These are phyloP conservation scores for Pachyrhynchus sulphureomaculatus DNA, from an alignment of 1,140 invertebrate genomes.

Conservation along the genomic window DNA sequence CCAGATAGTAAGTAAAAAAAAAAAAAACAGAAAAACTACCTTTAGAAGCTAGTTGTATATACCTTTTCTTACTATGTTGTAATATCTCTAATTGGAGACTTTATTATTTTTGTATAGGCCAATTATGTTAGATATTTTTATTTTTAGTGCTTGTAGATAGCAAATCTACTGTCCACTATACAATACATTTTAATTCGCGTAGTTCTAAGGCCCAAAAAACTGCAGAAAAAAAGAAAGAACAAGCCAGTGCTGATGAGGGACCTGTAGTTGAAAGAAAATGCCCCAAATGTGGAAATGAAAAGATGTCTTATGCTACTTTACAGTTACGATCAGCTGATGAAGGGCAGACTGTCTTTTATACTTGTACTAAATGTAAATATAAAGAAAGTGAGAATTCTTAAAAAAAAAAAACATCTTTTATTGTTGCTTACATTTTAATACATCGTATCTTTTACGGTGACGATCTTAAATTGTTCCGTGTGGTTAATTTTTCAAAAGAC, in stretches of 20 bases:
- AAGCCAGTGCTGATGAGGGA: slow-evolving; percentile 65
- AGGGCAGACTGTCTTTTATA: slow-evolving; percentile 98
- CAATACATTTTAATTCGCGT: slow-evolving; percentile 66
- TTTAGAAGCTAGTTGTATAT: slow-evolving; percentile 3
- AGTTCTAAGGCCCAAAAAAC: slow-evolving; percentile 54
- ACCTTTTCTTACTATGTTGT: neutral
- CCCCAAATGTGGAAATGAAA: slow-evolving; percentile 83
- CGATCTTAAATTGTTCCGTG: too few species aligned
- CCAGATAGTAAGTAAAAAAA: slow-evolving; percentile 13
- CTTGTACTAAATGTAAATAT: slow-evolving; percentile 91
- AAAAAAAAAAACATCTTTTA: neutral
- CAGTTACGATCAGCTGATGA: slow-evolving; percentile 97
- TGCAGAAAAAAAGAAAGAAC: slow-evolving; percentile 45
- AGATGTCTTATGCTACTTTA: slow-evolving; percentile 92
- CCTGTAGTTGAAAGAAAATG: slow-evolving; percentile 85
- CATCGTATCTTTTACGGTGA: neutral
- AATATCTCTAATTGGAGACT: too few species aligned
- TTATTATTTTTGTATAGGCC: too few species aligned
- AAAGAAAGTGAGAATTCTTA: slow-evolving; percentile 53
- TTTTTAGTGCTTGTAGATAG: slow-evolving; percentile 62
- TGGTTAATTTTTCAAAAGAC: too few species aligned
- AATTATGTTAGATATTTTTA: too few species aligned
- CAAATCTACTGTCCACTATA: slow-evolving; percentile 64
- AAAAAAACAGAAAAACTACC: neutral
- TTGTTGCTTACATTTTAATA: neutral